Conservation (phyloP, 2,113 vertebrate species). For the Conger conger region DNA sequence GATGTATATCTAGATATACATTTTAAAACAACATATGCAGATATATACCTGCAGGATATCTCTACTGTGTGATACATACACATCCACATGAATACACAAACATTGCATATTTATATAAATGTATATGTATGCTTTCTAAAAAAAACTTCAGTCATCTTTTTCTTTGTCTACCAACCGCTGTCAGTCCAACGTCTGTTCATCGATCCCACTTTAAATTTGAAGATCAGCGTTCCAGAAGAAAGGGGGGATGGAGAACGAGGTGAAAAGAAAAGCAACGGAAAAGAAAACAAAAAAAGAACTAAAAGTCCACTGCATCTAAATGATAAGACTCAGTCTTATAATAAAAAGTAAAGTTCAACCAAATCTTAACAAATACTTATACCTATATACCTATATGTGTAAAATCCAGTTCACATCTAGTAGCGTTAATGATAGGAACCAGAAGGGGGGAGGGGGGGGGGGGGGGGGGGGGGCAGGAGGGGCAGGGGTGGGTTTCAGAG, state of each 20-base stretch:
- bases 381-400: constrained; percentile 3
- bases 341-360: constrained; percentile 31
- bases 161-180: constrained; percentile 69
- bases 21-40: constrained; percentile 24
- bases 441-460: neutral
- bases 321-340: constrained; percentile 51
- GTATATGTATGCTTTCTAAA: constrained; percentile 40
- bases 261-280: constrained; percentile 52
- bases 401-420: constrained; percentile 24
- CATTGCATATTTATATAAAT: constrained; percentile 56
- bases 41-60: constrained; percentile 36
- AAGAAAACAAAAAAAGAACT: constrained; percentile 61
- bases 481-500: constrained; percentile 8
- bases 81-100: constrained; percentile 40
- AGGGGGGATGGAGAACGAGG: constrained; percentile 22
- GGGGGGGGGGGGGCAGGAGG: too few relatives aligned
- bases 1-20: constrained; percentile 46
- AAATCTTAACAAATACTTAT: constrained; percentile 12
- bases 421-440: neutral
- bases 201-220: constrained; percentile 62
- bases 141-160: constrained; percentile 35
- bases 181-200: constrained; percentile 77
- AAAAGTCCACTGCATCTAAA: constrained; percentile 46
- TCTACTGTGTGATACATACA: constrained; percentile 41
- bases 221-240: constrained; percentile 58